phyloP scores from a whole-genome alignment of 2,113 vertebrate species.

The Forbesichthys agassizii region DNA sequence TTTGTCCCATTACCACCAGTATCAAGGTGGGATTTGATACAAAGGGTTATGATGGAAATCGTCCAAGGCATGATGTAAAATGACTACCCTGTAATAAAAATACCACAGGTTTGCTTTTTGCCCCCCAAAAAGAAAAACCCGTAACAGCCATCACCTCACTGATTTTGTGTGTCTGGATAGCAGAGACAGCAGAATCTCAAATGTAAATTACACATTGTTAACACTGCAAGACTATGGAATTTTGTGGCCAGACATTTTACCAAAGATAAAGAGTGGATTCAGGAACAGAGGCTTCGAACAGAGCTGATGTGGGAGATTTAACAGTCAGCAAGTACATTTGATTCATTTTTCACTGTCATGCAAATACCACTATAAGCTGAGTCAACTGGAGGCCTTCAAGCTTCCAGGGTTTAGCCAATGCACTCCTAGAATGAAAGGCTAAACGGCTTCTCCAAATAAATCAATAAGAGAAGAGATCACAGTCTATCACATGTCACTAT shows the following conservation, averaged over 20 bases:
- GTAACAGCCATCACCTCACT: neutral
- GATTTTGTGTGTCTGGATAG: conserved; percentile 39
- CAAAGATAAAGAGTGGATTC: conserved; percentile 20
- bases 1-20: neutral
- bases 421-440: conserved; percentile 57
- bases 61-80: conserved; percentile 13
- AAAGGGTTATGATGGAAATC: conserved; percentile 14
- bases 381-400: conserved; percentile 36
- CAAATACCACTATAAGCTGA: conserved; percentile 27
- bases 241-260: conserved; percentile 31
- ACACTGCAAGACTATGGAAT: conserved; percentile 37
- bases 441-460: conserved; percentile 63
- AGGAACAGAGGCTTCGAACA: conserved; percentile 21
- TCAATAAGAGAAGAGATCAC: conserved; percentile 41
- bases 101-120: conserved; percentile 20
- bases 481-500: conserved; percentile 58
- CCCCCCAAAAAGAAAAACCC: no score
- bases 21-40: neutral
- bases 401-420: conserved; percentile 29
- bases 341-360: conserved; percentile 47
- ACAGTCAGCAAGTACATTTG: conserved; percentile 38
- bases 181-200: neutral
- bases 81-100: conserved; percentile 20
- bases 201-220: conserved; percentile 25
- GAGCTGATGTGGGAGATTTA: conserved; percentile 29